Evolutionary conservation across 2,888 invertebrate genomes (phyloP).

Genomic region (Meteorus colon): DNA sequence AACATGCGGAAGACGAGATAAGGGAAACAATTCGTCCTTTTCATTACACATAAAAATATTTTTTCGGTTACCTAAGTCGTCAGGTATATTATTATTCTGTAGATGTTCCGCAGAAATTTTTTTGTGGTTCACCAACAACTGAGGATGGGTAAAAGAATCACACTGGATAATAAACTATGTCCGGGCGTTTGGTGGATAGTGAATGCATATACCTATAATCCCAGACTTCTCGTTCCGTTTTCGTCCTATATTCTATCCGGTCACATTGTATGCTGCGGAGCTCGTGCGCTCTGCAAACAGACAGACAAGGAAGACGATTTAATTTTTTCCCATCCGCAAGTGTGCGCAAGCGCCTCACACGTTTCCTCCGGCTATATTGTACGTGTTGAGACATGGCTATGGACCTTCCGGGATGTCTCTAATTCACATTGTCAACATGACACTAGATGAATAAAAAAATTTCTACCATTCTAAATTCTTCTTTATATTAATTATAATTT

Average conservation of each 20-base stretch:
- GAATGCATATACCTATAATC: constrained; percentile 48
- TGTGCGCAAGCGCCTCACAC: background rate
- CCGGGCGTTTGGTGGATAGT: constrained; percentile 1
- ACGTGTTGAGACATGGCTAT: constrained; percentile 1
- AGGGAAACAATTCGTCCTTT: background rate
- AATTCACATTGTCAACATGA: background rate
- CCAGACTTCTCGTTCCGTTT: constrained; percentile 46
- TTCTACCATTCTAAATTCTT: no score
- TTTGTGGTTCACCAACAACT: constrained; percentile 18
- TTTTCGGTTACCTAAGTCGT: background rate
- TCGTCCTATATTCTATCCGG: constrained; percentile 44
- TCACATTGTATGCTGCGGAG: constrained; percentile 52
- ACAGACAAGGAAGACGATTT: constrained; percentile 56
- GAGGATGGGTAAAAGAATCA: background rate
- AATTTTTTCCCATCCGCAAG: constrained; percentile 45
- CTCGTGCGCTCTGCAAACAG: constrained; percentile 33
- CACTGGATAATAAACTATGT: constrained; percentile 34
- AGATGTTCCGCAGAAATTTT: constrained; percentile 11
- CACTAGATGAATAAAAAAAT: background rate
- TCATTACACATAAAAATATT: background rate
- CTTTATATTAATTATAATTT: background rate
- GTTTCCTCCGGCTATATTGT: constrained; percentile 31
- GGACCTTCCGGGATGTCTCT: background rate
- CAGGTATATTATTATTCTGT: background rate
- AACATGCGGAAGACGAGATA: no score